Evolutionary conservation across 1,140 invertebrate genomes (phyloP), one percentile per base, ranked within the genome.

Genomic region (Akabosia matsudoensis): DNA sequence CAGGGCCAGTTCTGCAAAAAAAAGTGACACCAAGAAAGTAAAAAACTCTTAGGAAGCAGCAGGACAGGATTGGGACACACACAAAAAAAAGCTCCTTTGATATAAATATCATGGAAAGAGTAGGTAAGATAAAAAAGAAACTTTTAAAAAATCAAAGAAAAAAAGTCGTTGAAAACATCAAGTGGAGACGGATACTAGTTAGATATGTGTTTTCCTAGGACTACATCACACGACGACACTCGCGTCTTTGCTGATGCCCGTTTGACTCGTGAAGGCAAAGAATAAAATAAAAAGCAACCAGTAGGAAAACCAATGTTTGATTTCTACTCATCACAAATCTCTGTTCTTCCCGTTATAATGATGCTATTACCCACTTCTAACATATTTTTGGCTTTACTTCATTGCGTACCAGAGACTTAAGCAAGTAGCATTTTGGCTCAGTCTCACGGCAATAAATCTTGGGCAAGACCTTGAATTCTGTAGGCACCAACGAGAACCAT

Each of bases 401-500:
- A n/a, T n/a, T n/a, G n/a, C n/a, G 37, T 45, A 45, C 37, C 7
- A 45, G 7, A 45, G 18, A 18, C 37, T 45, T 45, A 10, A 45
- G 7, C 37, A n/a, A n/a, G 37, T 45, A 56, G 24, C n/a, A 22
- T 67, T 31, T 67, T 67, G 61, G 61, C 61, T 67, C 10, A 1
- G 28, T 28, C 61, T 16, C 28, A 7, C n/a, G n/a, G 61, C 61
- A 67, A 67, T 67, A 67, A 67, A 67, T 67, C 61, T 67, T 31
- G 7, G 26, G 4, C 3, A n/a, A 67, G 61, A 30, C 28, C 61
- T 30, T 67, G 28, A 30, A 67, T 30, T 67, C 28, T 45, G 37
- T 56, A 56, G 54, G 10, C 54, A 56, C 54, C 7, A 56, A 22
- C 22, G 4, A 30, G 7, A 30, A 7, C 10, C 24, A 30, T 67